Conservation (phyloP, 2,888 invertebrate species). For the Drosophila ezoana region DNA sequence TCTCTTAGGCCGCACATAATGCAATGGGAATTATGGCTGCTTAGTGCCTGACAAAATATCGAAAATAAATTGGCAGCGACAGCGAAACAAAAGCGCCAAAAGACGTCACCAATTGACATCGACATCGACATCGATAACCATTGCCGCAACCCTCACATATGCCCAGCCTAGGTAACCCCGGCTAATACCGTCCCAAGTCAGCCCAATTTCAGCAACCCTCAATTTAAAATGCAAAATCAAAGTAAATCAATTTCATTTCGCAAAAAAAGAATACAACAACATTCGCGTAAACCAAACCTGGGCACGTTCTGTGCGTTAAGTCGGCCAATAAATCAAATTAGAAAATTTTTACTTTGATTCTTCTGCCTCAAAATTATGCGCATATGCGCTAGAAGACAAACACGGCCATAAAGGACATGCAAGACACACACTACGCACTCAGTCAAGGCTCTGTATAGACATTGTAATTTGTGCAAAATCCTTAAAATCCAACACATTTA, state of each 20-base stretch:
- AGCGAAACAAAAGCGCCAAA: slow-evolving; percentile 73
- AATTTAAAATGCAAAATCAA: slow-evolving; percentile 82
- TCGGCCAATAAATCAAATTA: slow-evolving; percentile 81
- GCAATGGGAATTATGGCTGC: slow-evolving; percentile 77
- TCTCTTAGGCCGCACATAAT: slow-evolving; percentile 64
- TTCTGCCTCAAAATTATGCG: slow-evolving; percentile 60
- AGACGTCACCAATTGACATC: slow-evolving; percentile 70
- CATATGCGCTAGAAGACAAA: slow-evolving; percentile 60
- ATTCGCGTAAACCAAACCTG: slow-evolving; percentile 29
- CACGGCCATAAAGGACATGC: not conserved
- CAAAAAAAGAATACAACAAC: slow-evolving; percentile 49
- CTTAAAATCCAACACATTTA: slow-evolving; percentile 73
- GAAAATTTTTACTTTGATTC: slow-evolving; percentile 54
- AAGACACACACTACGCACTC: slow-evolving; percentile 14
- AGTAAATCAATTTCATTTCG: slow-evolving; percentile 82
- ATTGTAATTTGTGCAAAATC: slow-evolving; percentile 77
- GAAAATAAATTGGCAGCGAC: slow-evolving; percentile 77
- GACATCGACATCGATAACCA: slow-evolving; percentile 27
- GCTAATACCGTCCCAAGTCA: slow-evolving; percentile 45
- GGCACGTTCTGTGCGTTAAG: slow-evolving; percentile 76
- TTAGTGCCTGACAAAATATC: slow-evolving; percentile 62
- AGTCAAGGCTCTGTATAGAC: slow-evolving; percentile 25
- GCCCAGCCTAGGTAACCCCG: slow-evolving; percentile 32
- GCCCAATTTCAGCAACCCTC: slow-evolving; percentile 55
- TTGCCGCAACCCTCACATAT: slow-evolving; percentile 26